A percentile compares a stretch with the other conserved stretches of the same genome.
These are phyloP conservation scores for Porites cylindrica DNA, from an alignment of 92 coral and sea anemone genomes.

Conservation along the genomic window DNA sequence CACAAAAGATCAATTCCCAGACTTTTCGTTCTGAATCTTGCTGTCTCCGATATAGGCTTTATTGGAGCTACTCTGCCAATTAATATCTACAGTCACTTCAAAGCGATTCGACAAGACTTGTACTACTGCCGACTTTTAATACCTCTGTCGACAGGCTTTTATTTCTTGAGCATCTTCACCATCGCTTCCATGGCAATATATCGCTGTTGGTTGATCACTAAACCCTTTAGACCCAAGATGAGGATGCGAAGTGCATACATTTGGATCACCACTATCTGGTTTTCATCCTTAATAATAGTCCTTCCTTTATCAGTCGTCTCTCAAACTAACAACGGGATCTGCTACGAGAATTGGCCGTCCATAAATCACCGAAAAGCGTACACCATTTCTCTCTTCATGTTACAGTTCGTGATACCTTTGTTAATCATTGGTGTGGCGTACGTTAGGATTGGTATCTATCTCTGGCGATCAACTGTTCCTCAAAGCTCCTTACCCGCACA, in stretches of 20 bases:
- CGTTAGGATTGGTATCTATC: slow-evolving; percentile 52
- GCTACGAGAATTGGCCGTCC: not conserved
- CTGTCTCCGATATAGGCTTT: slow-evolving; percentile 55
- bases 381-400: not conserved
- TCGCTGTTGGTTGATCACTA: slow-evolving; percentile 24
- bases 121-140: slow-evolving; percentile 56
- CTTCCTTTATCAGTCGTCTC: slow-evolving; percentile 26
- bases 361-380: not conserved
- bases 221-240: slow-evolving; percentile 59
- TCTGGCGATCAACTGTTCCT: slow-evolving; percentile 43
- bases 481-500: slow-evolving; percentile 28
- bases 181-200: slow-evolving; percentile 28
- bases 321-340: not conserved
- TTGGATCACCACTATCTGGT: slow-evolving; percentile 43
- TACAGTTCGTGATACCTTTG: slow-evolving; percentile 70
- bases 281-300: slow-evolving; percentile 39
- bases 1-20: slow-evolving; percentile 54
- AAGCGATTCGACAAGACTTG: slow-evolving; percentile 15
- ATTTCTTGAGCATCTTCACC: slow-evolving; percentile 34
- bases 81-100: slow-evolving; percentile 26
- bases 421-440: slow-evolving; percentile 67
- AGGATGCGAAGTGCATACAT: slow-evolving; percentile 19
- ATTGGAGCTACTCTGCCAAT: slow-evolving; percentile 45
- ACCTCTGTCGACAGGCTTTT: slow-evolving; percentile 57
- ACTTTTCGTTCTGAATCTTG: slow-evolving; percentile 72